Percentiles rank a stretch among this genome's conserved stretches.
Evolutionary conservation across 1,140 invertebrate genomes (phyloP).

Genomic region (Euborellia annulipes): DNA sequence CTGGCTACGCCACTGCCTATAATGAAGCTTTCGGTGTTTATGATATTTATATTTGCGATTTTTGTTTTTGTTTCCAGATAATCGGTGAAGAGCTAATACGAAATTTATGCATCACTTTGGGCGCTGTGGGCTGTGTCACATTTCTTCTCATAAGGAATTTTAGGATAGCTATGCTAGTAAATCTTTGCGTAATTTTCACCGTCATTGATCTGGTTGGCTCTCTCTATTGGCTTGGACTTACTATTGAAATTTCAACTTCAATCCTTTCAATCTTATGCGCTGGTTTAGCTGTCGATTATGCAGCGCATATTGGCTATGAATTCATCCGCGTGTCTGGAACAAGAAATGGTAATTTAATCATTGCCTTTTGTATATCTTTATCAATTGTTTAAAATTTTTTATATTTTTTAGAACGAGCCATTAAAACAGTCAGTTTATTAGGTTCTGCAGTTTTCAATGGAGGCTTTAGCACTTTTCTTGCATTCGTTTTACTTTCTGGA

Average conservation of each 20-base stretch:
- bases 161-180: slow-evolving; percentile 33
- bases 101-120: slow-evolving; percentile 33
- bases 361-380: background rate
- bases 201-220: slow-evolving; percentile 37
- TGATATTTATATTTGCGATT: too few relatives aligned
- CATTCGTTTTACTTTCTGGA: slow-evolving; percentile 31
- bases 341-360: slow-evolving; percentile 27
- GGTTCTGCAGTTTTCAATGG: slow-evolving; percentile 35
- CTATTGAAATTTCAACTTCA: slow-evolving; percentile 39
- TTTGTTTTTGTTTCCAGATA: too few relatives aligned
- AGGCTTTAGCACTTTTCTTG: slow-evolving; percentile 34
- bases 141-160: slow-evolving; percentile 35
- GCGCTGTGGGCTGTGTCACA: slow-evolving; percentile 35
- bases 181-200: slow-evolving; percentile 33
- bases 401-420: slow-evolving; percentile 24
- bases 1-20: too few relatives aligned
- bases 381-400: slow-evolving; percentile 6
- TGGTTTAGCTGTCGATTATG: slow-evolving; percentile 40
- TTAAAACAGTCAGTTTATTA: slow-evolving; percentile 27
- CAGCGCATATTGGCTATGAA: slow-evolving; percentile 37
- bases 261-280: slow-evolving; percentile 33
- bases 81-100: slow-evolving; percentile 36
- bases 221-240: slow-evolving; percentile 36
- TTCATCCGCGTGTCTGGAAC: slow-evolving; percentile 31
- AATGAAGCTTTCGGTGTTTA: too few relatives aligned